phyloP scores from a whole-genome alignment of 2,113 vertebrate species.

The Nyctibius bracteatus region DNA sequence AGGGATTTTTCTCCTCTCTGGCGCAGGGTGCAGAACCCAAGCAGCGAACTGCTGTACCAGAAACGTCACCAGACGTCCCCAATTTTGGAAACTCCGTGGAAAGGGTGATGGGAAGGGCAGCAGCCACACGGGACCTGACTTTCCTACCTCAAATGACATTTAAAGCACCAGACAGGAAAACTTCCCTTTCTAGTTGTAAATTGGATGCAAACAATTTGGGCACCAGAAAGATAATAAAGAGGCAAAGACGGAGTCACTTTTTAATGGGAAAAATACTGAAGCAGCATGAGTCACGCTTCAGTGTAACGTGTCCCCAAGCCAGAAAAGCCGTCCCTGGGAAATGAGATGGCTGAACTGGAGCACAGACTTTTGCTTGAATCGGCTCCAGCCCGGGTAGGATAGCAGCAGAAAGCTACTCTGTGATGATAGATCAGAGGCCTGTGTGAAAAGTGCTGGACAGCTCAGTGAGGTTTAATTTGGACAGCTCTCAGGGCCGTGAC shows the following conservation, averaged over 20 bases:
- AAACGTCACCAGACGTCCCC: accelerated
- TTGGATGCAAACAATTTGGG: accelerated
- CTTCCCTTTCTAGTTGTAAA: neutral
- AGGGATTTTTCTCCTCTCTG: neutral
- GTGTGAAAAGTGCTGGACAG: neutral
- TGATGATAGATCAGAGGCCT: neutral
- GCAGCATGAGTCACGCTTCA: neutral
- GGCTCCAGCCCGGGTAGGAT: neutral
- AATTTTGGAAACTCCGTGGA: neutral
- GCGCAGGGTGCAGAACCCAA: accelerated
- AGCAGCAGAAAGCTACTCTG: neutral
- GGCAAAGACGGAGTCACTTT: neutral
- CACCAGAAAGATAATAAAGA: neutral
- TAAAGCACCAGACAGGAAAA: neutral
- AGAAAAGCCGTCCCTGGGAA: neutral
- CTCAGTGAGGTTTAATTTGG: neutral
- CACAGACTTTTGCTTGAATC: neutral
- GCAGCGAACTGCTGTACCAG: accelerated
- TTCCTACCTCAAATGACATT: neutral
- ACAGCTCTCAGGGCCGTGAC: neutral
- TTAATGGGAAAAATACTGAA: neutral
- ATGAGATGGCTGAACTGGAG: neutral
- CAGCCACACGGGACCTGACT: accelerated
- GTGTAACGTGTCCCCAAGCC: neutral
- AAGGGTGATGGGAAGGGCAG: neutral